These are phyloP conservation scores for Lamprologus speciosus DNA, from an alignment of 2,113 vertebrate genomes.

Conservation along the genomic window DNA sequence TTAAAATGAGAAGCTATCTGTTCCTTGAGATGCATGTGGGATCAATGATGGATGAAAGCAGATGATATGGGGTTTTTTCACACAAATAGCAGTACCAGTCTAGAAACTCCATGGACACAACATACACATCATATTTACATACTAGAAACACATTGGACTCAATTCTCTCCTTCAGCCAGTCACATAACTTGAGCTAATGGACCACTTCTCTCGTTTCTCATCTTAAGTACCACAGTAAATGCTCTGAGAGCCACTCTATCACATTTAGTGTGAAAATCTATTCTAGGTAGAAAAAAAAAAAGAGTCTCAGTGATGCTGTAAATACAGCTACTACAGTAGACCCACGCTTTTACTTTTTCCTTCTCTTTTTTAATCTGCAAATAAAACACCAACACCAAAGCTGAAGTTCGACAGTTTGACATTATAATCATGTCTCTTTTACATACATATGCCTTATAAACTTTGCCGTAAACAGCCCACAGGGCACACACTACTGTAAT, in stretches of 20 bases:
- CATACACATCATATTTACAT: background rate
- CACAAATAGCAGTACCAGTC: background rate
- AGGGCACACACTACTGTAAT: background rate
- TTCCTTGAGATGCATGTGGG: background rate
- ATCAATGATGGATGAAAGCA: background rate
- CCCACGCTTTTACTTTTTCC: background rate
- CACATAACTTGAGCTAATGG: slow-evolving; percentile 13
- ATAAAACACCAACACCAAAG: background rate
- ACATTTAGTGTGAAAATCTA: slow-evolving; percentile 17
- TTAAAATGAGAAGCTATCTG: background rate
- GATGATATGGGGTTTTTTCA: background rate
- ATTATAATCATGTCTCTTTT: background rate
- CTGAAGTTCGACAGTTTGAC: background rate
- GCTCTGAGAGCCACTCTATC: slow-evolving; percentile 27
- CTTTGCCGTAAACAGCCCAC: background rate
- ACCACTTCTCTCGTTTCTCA: background rate
- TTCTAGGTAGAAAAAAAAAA: background rate
- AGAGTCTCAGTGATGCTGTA: background rate
- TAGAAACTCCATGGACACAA: background rate
- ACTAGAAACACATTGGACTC: background rate
- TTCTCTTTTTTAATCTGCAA: background rate
- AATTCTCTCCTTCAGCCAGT: background rate
- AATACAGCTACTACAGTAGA: background rate
- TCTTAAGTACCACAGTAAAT: slow-evolving; percentile 28
- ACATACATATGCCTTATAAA: background rate